Base-by-base conservation (phyloP, 1,140 invertebrate species). In the Parapsyche elsis region DNA sequence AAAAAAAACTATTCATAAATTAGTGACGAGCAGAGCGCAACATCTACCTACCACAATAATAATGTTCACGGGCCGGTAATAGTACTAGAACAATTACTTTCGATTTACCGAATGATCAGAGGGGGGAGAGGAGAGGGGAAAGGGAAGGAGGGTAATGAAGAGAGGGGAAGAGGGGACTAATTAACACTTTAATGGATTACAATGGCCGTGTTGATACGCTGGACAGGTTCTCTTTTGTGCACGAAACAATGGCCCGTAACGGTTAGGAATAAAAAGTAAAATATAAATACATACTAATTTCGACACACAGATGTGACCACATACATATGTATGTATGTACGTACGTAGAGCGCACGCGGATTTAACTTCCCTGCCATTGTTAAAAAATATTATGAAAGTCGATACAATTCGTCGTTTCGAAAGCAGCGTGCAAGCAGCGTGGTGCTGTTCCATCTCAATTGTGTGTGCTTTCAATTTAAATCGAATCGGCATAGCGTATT, bases 191-290 rank as follows among this genome's bases (percentile, higher is more conserved):
- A 67, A 67, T 24, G 23, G 64, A 67, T 14, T 24, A 67, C 9
- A 67, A 67, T 67, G 23, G 24, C 24, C 64, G 64, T 53, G 49
- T 53, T 53, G 49, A 53, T 53, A 53, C 49, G 12, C 9, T n/a
- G 64, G 64, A 67, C 64, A 67, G 64, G 64, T 67, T 2, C 23
- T 67, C 64, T 67, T 67, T 67, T 67, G 64, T 67, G 9, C 10
- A 23, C 64, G 24, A 24, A 24, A 67, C 64, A 67, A 67, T 67
- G 64, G 64, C 7, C 64, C 21, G 49, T 53, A 53, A 53, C 64
- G 24, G 64, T 26, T 67, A 21, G 57, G 21, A 19, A 19, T 61
- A 61, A 61, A 61, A 9, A 21, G 57, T 21, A 0, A 21, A 61
- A 61, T 19, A 61, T 19, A 61, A 61, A 61, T 21, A 61, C 14